Evolutionary conservation across 2,797 vertebrate genomes (phyloP), one percentile per base, ranked within the genome.

Genomic region (Poeciliopsis infans): DNA sequence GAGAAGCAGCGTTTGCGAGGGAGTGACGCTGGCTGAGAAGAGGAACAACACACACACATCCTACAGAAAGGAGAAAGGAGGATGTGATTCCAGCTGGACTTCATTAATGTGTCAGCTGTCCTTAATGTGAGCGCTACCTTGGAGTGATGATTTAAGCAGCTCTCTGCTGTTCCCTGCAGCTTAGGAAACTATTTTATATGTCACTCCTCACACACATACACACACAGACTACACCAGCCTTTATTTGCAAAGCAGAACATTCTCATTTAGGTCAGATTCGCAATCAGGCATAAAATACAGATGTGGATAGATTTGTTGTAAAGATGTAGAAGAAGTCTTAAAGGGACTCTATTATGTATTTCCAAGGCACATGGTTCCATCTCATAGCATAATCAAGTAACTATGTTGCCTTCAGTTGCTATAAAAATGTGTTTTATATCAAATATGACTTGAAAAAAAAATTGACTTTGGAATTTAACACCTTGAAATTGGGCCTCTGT

Each of bases 41-140:
- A 46, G 70, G 31, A 46, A 72, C 4, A 31, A 33, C 64, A 68
- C 64, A 71, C 49, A 28, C 69, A 31, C 16, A 49, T 31, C 70
- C 70, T 72, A 46, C 43, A 72, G 16, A 47, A 72, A 8, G 41
- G 25, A 64, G 61, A 36, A 36, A 25, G 36, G 64, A 68, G 64
- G 64, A 68, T 68, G 64, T 72, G n/a, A 46, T 72, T 72, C 70
- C 70, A 72, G 72, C 72, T 76, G 74, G 74, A 76, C 43, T 61
- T 61, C 28, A 49, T 72, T 64, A 61, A 64, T 61, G 46, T 75
- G 74, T 75, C 74, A 75, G 57, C 41, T 43, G 41, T 31, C 57
- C 43, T 76, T 64, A 76, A 64, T 46, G 31, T 64, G 74, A 64
- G 49, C 28, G 57, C 57, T 64, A 45, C 55, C 74, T 61, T 28